Conservation (phyloP, 1,140 invertebrate genomes). For the Manduca sexta region DNA sequence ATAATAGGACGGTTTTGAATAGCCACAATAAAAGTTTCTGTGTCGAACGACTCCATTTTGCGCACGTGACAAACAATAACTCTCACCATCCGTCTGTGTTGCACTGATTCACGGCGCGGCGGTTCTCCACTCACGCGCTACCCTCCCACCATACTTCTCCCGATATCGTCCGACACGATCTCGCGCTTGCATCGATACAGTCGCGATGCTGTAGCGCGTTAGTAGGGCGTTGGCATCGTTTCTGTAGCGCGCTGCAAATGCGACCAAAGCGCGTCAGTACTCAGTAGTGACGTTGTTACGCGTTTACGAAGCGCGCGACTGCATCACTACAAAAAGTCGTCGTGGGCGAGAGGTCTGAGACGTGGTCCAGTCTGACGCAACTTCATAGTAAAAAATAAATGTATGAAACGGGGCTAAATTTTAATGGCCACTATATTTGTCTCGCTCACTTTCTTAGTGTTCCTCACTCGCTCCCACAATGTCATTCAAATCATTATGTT, state of each 20-base stretch:
- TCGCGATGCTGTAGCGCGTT: conserved; percentile 1
- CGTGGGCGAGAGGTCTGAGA: not conserved
- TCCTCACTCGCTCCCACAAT: too few relatives aligned
- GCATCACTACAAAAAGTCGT: not conserved
- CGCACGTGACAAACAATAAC: conserved; percentile 4
- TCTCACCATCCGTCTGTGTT: conserved; percentile 2
- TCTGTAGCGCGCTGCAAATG: conserved; percentile 1
- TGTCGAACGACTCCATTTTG: conserved; percentile 4
- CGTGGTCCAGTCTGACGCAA: too few relatives aligned
- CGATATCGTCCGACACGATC: conserved; percentile 3
- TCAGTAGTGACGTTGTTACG: not conserved
- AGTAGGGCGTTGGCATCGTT: not conserved
- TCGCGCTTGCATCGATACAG: conserved; percentile 4
- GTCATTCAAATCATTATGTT: too few relatives aligned
- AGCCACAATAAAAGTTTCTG: conserved; percentile 2
- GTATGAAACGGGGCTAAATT: too few relatives aligned
- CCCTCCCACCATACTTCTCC: not conserved
- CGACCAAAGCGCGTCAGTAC: not conserved
- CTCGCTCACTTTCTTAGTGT: too few relatives aligned
- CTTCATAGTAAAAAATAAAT: too few relatives aligned
- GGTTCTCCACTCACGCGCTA: too few relatives aligned
- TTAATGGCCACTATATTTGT: too few relatives aligned
- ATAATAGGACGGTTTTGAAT: conserved; percentile 3
- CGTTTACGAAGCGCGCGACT: not conserved
- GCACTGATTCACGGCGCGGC: not conserved